These are phyloP conservation scores for Drosophila histrio DNA, from an alignment of 2,888 invertebrate genomes.

Conservation along the genomic window DNA sequence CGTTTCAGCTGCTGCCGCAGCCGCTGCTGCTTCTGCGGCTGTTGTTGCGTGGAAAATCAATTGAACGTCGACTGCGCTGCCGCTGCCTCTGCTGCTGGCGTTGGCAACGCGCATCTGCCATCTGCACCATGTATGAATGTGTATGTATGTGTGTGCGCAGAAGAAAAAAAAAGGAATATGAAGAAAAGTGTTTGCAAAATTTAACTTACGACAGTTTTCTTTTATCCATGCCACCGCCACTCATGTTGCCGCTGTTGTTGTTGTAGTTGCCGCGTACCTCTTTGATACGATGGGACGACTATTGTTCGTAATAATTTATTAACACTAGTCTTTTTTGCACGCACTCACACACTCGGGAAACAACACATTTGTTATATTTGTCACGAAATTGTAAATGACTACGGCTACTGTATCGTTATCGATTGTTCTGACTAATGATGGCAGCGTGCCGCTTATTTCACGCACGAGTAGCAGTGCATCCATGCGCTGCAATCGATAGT, in stretches of 20 bases:
- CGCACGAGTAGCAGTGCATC: neutral
- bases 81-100: slow-evolving; percentile 48
- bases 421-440: slow-evolving; percentile 44
- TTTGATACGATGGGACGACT: slow-evolving; percentile 36
- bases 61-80: slow-evolving; percentile 67
- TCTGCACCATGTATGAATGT: slow-evolving; percentile 49
- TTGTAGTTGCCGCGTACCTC: slow-evolving; percentile 34
- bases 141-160: slow-evolving; percentile 63
- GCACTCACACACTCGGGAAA: slow-evolving; percentile 51
- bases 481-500: slow-evolving; percentile 17
- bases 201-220: slow-evolving; percentile 84
- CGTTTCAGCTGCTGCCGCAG: slow-evolving; percentile 46
- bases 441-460: slow-evolving; percentile 11
- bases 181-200: slow-evolving; percentile 42
- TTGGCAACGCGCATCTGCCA: slow-evolving; percentile 59
- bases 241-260: slow-evolving; percentile 65
- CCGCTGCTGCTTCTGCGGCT: slow-evolving; percentile 40
- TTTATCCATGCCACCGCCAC: slow-evolving; percentile 83
- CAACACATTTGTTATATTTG: slow-evolving; percentile 60
- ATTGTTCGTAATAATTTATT: slow-evolving; percentile 49
- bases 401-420: slow-evolving; percentile 43
- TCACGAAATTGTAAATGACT: slow-evolving; percentile 59
- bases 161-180: slow-evolving; percentile 47
- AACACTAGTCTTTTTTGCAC: slow-evolving; percentile 54
- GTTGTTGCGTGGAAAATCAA: slow-evolving; percentile 67